These are phyloP conservation scores for Formica aserva DNA, from an alignment of 2,888 invertebrate species.

Conservation along the genomic window DNA sequence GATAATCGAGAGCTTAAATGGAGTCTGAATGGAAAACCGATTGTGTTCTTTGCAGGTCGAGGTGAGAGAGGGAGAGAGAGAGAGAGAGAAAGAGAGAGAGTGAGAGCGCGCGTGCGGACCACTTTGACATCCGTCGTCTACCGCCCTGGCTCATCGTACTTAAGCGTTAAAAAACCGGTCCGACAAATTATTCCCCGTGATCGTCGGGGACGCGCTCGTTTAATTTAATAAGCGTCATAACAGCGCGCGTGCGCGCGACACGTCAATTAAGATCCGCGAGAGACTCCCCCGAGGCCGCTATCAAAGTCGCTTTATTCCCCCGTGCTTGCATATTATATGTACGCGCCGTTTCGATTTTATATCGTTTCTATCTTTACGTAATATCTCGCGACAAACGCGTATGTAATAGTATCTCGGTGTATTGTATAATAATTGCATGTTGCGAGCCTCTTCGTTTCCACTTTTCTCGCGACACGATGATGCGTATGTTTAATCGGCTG, in stretches of 20 bases:
- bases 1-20: conserved; percentile 67
- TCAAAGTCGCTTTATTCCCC: not conserved
- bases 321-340: not conserved
- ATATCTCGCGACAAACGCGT: not conserved
- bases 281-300: not conserved
- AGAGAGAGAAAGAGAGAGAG: too few species aligned
- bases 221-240: conserved; percentile 21
- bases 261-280: conserved; percentile 20
- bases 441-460: not conserved
- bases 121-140: conserved; percentile 5
- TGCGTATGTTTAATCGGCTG: conserved; percentile 27
- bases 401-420: not conserved
- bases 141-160: conserved; percentile 8
- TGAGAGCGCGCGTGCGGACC: not conserved
- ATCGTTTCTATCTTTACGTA: not conserved
- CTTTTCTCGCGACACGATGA: not conserved
- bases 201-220: not conserved
- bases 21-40: conserved; percentile 63
- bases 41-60: conserved; percentile 52
- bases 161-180: conserved; percentile 25
- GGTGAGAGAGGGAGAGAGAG: not conserved
- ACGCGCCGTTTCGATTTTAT: not conserved
- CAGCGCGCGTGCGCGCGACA: conserved; percentile 5
- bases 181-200: conserved; percentile 6
- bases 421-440: not conserved